phyloP scores from a whole-genome alignment of 2,888 invertebrate genomes.

The Hartigia nigra region DNA sequence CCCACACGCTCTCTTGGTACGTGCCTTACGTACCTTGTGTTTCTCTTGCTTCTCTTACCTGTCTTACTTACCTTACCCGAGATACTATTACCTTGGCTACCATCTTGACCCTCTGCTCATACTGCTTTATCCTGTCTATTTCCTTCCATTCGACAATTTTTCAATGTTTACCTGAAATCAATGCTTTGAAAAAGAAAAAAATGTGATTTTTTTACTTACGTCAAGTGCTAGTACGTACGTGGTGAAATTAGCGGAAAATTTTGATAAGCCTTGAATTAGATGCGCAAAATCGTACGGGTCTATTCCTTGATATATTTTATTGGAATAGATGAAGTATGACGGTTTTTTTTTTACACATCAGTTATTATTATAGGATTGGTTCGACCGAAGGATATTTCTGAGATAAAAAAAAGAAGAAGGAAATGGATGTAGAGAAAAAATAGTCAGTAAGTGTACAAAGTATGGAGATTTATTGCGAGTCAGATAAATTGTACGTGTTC shows the following conservation, averaged over 20 bases:
- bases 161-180: neutral
- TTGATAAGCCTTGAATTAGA: too few species aligned
- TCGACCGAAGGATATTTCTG: neutral
- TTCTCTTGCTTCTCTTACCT: neutral
- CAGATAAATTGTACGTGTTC: neutral
- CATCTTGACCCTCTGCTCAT: neutral
- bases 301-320: neutral
- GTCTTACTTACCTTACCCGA: neutral
- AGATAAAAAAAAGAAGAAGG: neutral
- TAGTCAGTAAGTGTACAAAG: constrained; percentile 3
- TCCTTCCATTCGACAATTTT: neutral
- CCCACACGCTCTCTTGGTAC: constrained; percentile 7
- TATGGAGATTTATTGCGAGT: neutral
- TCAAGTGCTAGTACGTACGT: too few species aligned
- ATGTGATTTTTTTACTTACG: too few species aligned
- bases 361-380: neutral
- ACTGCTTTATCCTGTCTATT: neutral
- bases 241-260: too few species aligned
- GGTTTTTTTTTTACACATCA: neutral
- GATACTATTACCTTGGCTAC: neutral
- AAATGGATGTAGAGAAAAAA: neutral
- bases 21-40: neutral
- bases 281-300: too few species aligned
- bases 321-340: too few species aligned
- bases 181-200: too few species aligned